These are phyloP conservation scores for Anguilla japonica DNA, from an alignment of 2,113 vertebrate species.

Conservation along the genomic window DNA sequence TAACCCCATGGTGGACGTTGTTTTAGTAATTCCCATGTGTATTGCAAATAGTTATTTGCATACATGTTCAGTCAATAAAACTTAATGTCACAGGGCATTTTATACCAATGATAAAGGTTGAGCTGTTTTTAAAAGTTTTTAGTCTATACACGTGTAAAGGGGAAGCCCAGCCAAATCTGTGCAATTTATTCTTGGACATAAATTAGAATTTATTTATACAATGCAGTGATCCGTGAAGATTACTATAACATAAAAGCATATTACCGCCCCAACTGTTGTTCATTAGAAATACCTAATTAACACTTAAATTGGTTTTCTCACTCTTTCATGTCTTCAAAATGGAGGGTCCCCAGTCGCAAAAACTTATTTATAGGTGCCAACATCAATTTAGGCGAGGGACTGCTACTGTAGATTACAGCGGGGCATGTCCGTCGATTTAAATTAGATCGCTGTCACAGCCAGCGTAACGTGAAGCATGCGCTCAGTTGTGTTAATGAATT, in stretches of 20 bases:
- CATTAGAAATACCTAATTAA: conserved; percentile 1
- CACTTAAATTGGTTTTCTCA: background rate
- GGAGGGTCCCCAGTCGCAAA: background rate
- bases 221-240: background rate
- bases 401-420: conserved; percentile 1
- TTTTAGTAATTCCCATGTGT: background rate
- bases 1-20: background rate
- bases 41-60: background rate
- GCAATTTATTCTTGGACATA: background rate
- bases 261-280: background rate
- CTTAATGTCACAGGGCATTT: background rate
- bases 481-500: background rate
- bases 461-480: background rate
- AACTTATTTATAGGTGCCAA: background rate
- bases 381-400: background rate
- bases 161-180: background rate
- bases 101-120: background rate
- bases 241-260: background rate
- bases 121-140: background rate
- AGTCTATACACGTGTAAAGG: background rate
- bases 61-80: background rate
- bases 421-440: background rate
- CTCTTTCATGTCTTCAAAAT: background rate
- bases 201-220: background rate
- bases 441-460: background rate